Evolutionary conservation across 2,797 vertebrate genomes (phyloP), one percentile per base, ranked within the genome.

Genomic region (Silurus lanzhouensis): DNA sequence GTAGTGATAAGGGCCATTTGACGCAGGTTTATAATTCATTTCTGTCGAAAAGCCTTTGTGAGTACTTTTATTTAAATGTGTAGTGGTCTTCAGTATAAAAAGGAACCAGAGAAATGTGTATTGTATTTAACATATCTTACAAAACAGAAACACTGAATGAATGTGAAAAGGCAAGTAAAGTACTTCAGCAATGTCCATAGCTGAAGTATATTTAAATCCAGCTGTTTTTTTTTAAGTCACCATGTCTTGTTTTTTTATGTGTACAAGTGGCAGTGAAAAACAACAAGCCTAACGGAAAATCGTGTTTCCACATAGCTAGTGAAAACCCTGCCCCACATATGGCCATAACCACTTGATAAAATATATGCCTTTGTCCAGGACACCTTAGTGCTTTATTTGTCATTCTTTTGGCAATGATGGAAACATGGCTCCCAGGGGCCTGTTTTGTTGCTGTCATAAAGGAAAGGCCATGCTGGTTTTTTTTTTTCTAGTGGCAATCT

Each of bases 391-490:
- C 89, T 91, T 88, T 88, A 88, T 89, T 87, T 84, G 85, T 88
- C 84, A 86, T 88, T 90, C 57, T 88, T 92, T 87, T 87, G 82
- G 90, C 90, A 93, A 91, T 93, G 92, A 94, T 93, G 92, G 93
- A 94, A 93, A 93, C 93, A 95, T 94, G 92, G 92, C 92, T 94
- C 94, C 92, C 93, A 84, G 91, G 93, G 92, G 93, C 93, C 92
- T 91, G 91, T 93, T 92, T 93, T 93, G 94, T 94, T 94, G 90
- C 91, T 90, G 91, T 93, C 93, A 61, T 44, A 94, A 95, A 94
- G 91, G 90, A 94, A 95, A 95, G 94, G 94, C 94, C 93, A 94
- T 94, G 92, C 95, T 91, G 93, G 89, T 90, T 94, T 94, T 89
- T 74, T 55, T 90, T 93, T 84, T 89, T 84, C 68, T 88, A 75